Evolutionary conservation across 2,888 invertebrate genomes (phyloP).

Genomic region (Tachina fera): DNA sequence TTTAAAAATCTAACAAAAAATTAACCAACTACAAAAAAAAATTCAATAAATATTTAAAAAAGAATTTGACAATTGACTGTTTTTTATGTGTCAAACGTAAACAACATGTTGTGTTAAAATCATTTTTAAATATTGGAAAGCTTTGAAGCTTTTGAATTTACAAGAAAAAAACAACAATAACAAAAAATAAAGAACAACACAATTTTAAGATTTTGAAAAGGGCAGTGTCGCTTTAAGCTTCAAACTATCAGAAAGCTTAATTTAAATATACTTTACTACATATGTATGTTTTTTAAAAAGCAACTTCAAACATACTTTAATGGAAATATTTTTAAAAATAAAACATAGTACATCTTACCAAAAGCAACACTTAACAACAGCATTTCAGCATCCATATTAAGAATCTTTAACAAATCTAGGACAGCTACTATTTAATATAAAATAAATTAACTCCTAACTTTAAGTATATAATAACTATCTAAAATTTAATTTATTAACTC

Average conservation of each 20-base stretch:
- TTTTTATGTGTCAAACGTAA: slow-evolving; percentile 72
- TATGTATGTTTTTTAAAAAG: slow-evolving; percentile 19
- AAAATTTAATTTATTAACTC: slow-evolving; percentile 2
- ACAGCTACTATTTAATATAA: slow-evolving; percentile 43
- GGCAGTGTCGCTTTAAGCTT: slow-evolving; percentile 65
- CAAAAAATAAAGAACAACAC: slow-evolving; percentile 35
- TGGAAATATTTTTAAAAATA: slow-evolving; percentile 31
- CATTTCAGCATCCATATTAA: slow-evolving; percentile 58
- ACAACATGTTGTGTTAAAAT: slow-evolving; percentile 73
- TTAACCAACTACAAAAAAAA: slow-evolving; percentile 12
- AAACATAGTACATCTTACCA: slow-evolving; percentile 15
- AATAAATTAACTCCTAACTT: slow-evolving; percentile 16
- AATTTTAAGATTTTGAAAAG: slow-evolving; percentile 53
- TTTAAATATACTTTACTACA: background rate
- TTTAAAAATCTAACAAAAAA: slow-evolving; percentile 37
- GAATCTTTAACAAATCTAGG: slow-evolving; percentile 22
- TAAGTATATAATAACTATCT: slow-evolving; percentile 17
- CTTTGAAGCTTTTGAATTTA: slow-evolving; percentile 15
- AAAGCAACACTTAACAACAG: slow-evolving; percentile 52
- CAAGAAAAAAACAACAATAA: too few species aligned
- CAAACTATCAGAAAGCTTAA: slow-evolving; percentile 33
- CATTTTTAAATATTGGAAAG: slow-evolving; percentile 66
- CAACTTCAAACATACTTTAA: slow-evolving; percentile 23
- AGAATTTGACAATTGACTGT: slow-evolving; percentile 66
- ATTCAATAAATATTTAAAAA: slow-evolving; percentile 56